Conservation (phyloP, 37 sponge, comb jelly and placozoan species). For the Aplysina aerophoba region DNA sequence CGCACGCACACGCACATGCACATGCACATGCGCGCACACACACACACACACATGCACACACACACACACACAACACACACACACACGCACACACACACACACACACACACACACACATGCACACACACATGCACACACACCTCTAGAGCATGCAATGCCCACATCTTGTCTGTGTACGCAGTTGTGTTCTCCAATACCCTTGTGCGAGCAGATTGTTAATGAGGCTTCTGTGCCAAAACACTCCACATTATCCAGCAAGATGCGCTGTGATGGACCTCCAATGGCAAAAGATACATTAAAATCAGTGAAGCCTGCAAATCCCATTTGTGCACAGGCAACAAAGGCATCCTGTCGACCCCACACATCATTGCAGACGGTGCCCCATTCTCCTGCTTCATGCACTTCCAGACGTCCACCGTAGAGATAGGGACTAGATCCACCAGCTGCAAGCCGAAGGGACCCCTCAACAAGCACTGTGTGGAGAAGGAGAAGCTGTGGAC, state of each 20-base stretch:
- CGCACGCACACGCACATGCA: constrained; percentile 35
- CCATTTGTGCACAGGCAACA: constrained; percentile 9
- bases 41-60: not conserved
- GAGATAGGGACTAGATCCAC: constrained; percentile 24
- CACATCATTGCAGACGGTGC: constrained; percentile 16
- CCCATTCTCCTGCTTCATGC: not conserved
- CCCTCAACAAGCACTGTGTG: not conserved
- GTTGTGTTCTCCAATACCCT: constrained; percentile 1
- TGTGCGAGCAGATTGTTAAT: constrained; percentile 11
- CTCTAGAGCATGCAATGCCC: constrained; percentile 22
- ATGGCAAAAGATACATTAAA: not conserved
- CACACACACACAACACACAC: constrained; percentile 18
- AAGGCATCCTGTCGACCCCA: not conserved
- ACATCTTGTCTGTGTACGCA: not conserved
- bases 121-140: not conserved
- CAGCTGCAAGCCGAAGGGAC: constrained; percentile 8
- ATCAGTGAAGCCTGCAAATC: not conserved
- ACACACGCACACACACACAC: constrained; percentile 33
- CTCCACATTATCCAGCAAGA: constrained; percentile 12
- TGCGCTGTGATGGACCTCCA: not conserved
- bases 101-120: constrained; percentile 8
- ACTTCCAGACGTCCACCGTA: constrained; percentile 23
- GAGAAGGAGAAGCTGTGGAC: no score
- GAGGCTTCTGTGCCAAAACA: constrained; percentile 6
- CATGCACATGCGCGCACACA: not conserved